These are phyloP conservation scores for Xylota segnis DNA, from an alignment of 2,888 invertebrate species.

Conservation along the genomic window DNA sequence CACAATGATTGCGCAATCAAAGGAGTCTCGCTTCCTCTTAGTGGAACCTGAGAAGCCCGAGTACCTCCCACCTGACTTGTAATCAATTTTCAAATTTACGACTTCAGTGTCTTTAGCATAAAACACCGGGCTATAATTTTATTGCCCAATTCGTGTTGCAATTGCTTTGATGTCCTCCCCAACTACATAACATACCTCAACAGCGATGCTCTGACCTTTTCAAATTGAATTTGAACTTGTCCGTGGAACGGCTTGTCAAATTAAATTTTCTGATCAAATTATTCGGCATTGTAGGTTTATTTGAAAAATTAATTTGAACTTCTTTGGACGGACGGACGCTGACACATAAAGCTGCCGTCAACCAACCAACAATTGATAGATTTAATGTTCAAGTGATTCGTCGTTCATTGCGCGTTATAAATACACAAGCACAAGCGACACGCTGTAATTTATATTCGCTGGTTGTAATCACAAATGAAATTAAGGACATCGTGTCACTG, in stretches of 20 bases:
- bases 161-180: neutral
- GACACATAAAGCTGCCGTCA: constrained; percentile 18
- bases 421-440: constrained; percentile 5
- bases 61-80: no score
- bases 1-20: no score
- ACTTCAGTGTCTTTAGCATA: no score
- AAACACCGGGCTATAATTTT: neutral
- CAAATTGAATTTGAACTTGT: constrained; percentile 26
- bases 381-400: constrained; percentile 13
- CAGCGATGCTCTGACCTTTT: neutral
- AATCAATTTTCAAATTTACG: no score
- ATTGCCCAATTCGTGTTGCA: neutral
- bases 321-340: neutral
- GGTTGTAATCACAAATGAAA: neutral
- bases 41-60: no score
- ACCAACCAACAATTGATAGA: constrained; percentile 4
- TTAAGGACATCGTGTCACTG: neutral
- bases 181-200: neutral
- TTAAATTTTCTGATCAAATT: constrained; percentile 15
- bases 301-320: constrained; percentile 33
- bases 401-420: neutral
- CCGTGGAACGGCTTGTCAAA: no score
- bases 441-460: neutral
- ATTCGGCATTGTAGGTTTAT: constrained; percentile 12
- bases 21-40: no score